Base-by-base conservation (phyloP, 2,797 vertebrate species). In the Myotis vivesi region DNA sequence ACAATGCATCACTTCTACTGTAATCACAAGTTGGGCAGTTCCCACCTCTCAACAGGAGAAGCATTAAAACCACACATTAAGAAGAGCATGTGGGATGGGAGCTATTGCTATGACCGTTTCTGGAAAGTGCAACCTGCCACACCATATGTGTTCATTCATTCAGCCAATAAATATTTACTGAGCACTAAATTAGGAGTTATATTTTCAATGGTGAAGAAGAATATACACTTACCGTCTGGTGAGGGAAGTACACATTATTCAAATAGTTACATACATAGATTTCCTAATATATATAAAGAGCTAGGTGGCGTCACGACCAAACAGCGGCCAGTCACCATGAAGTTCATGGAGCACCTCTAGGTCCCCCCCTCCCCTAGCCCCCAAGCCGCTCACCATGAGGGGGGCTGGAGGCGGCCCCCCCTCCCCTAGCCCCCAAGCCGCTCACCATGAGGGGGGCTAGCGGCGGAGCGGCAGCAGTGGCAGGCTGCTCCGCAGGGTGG, bases 111-210 rank as follows among this genome's bases (percentile, higher is more conserved):
- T 64, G 46, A 20, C 6, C 53, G 59, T 30, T 92, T 94, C 94
- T 88, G 30, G 38, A 59, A 92, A 95, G 62, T 55, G 72, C 25
- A 89, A 9, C 57, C 44, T 85, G 17, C 8, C 69, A 77, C 16
- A 53, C 33, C n/a, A 28, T 76, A 66, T 64, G 17, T 41, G 10
- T 57, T 82, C 49, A 77, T 76, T 64, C 55, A 94, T 41, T 94
- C 46, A 89, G 38, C 81, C 30, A 91, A 49, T 41, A 62, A 76
- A 73, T 86, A 79, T 64, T 82, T 87, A 62, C 20, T 88, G 38
- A 81, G n/a, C 38, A 80, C 25, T 86, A 77, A 92, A 69, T 92
- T 85, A 94, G 28, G 20, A 55, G 55, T 75, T 85, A 77, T 87
- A 38, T 57, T 59, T 92, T 71, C 17, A 91, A 28, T 55, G 30